These are phyloP conservation scores for Coregonus ussuriensis DNA, from an alignment of 2,797 vertebrate species.

Conservation along the genomic window DNA sequence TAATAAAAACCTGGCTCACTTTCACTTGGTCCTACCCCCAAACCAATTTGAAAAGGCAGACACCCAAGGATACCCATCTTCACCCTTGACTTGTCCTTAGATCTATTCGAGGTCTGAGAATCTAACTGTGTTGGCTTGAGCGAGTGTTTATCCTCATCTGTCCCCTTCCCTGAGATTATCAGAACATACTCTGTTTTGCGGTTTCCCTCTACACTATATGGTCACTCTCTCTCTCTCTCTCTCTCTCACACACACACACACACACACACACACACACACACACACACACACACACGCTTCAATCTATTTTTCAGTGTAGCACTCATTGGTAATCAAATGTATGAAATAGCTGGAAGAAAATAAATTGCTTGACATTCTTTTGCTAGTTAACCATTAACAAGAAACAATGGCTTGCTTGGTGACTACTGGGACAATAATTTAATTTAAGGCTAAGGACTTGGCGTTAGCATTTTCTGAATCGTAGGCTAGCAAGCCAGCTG, in stretches of 20 bases:
- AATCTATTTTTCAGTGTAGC: neutral
- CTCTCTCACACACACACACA: too few species aligned
- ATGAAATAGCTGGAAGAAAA: neutral
- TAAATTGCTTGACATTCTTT: slow-evolving; percentile 2
- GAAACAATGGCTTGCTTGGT: neutral
- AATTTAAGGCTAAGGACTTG: slow-evolving; percentile 38
- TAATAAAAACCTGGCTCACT: neutral
- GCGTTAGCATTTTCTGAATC: neutral
- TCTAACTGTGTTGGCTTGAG: neutral
- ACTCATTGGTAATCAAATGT: neutral
- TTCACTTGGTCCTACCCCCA: neutral
- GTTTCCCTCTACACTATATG: neutral
- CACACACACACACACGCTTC: neutral
- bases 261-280: neutral
- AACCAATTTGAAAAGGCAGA: neutral
- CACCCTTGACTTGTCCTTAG: neutral
- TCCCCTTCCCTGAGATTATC: neutral
- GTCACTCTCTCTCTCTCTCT: neutral
- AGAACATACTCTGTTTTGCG: neutral
- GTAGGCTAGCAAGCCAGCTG: neutral
- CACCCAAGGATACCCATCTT: neutral
- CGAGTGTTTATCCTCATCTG: slow-evolving; percentile 24
- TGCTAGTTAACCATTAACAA: neutral
- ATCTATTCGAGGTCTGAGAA: neutral
- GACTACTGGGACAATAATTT: neutral